Conservation (phyloP, 2,113 vertebrate genomes). For the Petaurus breviceps region DNA sequence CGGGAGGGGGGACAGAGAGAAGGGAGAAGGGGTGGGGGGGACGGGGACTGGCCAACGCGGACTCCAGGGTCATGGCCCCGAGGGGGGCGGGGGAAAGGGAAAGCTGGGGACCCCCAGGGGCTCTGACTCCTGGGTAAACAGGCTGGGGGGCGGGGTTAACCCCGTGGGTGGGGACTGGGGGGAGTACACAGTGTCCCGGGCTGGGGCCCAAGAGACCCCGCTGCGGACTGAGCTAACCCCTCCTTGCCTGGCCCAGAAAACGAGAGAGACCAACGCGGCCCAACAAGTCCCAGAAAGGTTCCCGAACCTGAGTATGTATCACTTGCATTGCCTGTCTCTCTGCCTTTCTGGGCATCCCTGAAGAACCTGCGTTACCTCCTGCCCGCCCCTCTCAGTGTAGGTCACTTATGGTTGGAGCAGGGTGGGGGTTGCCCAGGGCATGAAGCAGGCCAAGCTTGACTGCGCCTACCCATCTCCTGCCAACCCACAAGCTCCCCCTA, state of each 20-base stretch:
- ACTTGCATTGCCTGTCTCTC: background rate
- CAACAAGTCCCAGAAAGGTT: background rate
- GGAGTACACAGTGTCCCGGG: conserved; percentile 85
- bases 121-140: conserved; percentile 72
- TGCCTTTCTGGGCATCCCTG: background rate
- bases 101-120: conserved; percentile 65
- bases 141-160: conserved; percentile 71
- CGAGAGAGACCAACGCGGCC: conserved; percentile 33
- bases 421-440: conserved; percentile 26
- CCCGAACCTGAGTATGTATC: background rate
- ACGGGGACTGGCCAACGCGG: conserved; percentile 52
- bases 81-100: conserved; percentile 2
- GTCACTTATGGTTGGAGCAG: background rate
- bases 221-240: conserved; percentile 63
- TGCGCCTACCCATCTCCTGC: conserved; percentile 39
- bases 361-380: background rate
- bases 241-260: conserved; percentile 52
- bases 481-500: background rate
- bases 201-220: conserved; percentile 78
- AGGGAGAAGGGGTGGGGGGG: conserved; percentile 7
- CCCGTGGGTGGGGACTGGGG: conserved; percentile 84
- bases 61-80: conserved; percentile 70
- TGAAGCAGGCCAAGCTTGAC: conserved; percentile 39
- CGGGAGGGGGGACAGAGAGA: background rate
- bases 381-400: background rate